Evolutionary conservation across 2,888 invertebrate genomes (phyloP).

Genomic region (Glaucopsyche alexis): DNA sequence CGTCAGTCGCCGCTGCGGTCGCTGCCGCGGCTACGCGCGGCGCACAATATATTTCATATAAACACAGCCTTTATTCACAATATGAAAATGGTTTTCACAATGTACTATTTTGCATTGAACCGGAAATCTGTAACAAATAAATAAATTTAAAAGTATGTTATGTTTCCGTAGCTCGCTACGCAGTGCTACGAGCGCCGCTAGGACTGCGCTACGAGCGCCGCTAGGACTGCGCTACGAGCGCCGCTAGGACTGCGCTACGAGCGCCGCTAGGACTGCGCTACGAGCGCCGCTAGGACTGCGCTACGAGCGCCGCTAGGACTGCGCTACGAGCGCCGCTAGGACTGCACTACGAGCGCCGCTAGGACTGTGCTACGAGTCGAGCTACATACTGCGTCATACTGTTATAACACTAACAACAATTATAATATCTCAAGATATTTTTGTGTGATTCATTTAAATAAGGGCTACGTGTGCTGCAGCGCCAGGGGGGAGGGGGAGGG

Average conservation of each 20-base stretch:
- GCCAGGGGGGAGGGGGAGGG: too few species aligned
- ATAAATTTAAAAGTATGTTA: neutral
- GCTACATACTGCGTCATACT: too few species aligned
- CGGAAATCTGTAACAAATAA: neutral
- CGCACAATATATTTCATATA: neutral
- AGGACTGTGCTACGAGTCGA: too few species aligned
- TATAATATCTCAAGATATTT: too few species aligned
- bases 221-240: neutral
- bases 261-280: neutral
- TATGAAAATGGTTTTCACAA: neutral
- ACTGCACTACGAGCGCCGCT: too few species aligned
- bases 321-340: neutral
- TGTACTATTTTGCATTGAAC: neutral
- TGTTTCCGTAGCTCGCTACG: neutral
- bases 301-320: too few species aligned
- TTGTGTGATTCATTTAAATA: too few species aligned
- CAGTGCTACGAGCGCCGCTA: neutral
- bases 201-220: neutral
- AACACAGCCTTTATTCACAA: neutral
- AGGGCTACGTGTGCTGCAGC: too few species aligned
- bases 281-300: too few species aligned
- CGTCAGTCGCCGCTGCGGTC: neutral
- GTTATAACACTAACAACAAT: too few species aligned
- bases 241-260: neutral
- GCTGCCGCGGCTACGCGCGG: neutral